A percentile compares a stretch with the other conserved stretches of the same genome.
Conservation (phyloP, 2,797 vertebrate species). For the Podarcis siculus region DNA sequence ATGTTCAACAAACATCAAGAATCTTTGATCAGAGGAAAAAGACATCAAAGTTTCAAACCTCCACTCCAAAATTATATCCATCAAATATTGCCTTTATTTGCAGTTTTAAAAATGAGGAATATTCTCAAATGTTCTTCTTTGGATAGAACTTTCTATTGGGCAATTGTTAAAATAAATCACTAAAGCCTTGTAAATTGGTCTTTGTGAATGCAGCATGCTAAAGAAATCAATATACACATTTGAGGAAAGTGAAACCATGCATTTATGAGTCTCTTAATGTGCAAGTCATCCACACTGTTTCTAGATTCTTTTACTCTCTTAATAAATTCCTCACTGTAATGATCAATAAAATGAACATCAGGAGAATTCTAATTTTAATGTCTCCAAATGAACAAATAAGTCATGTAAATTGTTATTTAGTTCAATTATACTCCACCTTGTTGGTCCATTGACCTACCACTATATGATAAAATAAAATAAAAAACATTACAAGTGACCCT, state of each 20-base stretch:
- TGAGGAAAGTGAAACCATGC: background rate
- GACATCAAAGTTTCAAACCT: background rate
- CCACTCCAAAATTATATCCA: background rate
- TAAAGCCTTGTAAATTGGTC: background rate
- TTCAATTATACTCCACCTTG: background rate
- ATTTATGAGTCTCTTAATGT: background rate
- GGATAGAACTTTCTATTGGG: rapidly evolving
- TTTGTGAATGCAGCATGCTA: background rate
- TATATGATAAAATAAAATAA: background rate
- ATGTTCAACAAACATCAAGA: background rate
- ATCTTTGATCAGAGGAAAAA: background rate
- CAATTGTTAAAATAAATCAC: constrained; percentile 1
- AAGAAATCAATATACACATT: background rate
- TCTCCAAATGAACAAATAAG: background rate
- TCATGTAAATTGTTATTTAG: background rate
- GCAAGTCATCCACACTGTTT: background rate
- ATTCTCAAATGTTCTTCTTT: background rate
- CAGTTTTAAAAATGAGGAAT: background rate
- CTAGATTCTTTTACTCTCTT: background rate
- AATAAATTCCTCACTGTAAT: background rate
- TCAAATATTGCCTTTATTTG: rapidly evolving
- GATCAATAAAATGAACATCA: background rate
- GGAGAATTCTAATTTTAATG: background rate
- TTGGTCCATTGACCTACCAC: background rate
- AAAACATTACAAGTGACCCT: background rate